Evolutionary conservation across 2,113 vertebrate species (phyloP).

Genomic region (Maccullochella peelii): DNA sequence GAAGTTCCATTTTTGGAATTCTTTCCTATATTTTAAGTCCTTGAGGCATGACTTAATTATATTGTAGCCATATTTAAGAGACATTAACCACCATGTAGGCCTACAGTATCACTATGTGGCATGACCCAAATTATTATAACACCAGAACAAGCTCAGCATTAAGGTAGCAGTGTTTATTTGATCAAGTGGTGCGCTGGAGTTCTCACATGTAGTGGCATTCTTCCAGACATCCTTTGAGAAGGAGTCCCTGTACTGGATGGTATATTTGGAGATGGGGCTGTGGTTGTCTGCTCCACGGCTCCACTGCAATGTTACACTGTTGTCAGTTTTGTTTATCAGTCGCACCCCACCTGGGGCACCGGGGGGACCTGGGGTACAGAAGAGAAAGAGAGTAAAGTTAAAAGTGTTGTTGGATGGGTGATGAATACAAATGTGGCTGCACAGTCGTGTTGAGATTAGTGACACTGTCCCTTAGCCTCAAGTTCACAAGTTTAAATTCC

Average conservation of each 20-base stretch:
- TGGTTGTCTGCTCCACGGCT: conserved; percentile 97
- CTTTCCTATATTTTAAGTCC: conserved; percentile 25
- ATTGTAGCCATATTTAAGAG: conserved; percentile 42
- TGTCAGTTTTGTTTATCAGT: conserved; percentile 88
- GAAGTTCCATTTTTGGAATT: conserved; percentile 35
- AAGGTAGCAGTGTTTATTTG: conserved; percentile 53
- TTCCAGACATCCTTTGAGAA: conserved; percentile 89
- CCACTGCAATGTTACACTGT: conserved; percentile 90
- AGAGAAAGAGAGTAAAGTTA: not conserved
- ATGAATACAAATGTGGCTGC: conserved; percentile 1
- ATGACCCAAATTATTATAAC: conserved; percentile 38
- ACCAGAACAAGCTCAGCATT: conserved; percentile 21
- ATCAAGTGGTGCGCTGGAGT: not conserved
- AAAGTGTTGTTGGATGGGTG: conserved; percentile 15
- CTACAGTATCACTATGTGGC: conserved; percentile 25
- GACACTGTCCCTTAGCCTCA: not conserved
- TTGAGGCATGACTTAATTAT: conserved; percentile 18
- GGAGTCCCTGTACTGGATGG: conserved; percentile 89
- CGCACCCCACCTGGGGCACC: conserved; percentile 94
- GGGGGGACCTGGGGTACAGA: conserved; percentile 88
- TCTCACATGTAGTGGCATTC: conserved; percentile 91
- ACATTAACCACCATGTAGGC: conserved; percentile 31
- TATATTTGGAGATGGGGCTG: conserved; percentile 97
- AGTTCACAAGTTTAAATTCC: not conserved
- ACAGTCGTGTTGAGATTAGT: not conserved